Conservation (phyloP, 2,797 vertebrate genomes). For the Coregonus suidteri region DNA sequence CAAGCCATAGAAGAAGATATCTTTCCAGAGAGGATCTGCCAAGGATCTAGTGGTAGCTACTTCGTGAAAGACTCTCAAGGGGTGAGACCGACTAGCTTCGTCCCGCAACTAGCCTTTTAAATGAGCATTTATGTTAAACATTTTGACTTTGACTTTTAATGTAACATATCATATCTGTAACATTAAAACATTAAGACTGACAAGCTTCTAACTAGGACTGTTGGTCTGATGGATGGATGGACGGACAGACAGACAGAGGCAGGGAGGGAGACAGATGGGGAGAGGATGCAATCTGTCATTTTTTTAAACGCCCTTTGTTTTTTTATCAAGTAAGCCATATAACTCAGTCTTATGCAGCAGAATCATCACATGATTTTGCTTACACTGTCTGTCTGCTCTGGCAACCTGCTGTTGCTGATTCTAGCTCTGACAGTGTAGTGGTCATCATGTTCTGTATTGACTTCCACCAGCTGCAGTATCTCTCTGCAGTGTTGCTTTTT, state of each 20-base stretch:
- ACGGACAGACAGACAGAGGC: neutral
- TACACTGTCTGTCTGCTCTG: neutral
- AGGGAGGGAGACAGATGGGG: neutral
- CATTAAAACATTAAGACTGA: too few species aligned
- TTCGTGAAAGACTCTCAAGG: conserved; percentile 83
- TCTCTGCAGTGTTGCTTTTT: neutral
- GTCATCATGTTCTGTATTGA: neutral
- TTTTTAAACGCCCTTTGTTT: neutral
- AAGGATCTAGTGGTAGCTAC: conserved; percentile 86
- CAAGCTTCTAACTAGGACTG: too few species aligned
- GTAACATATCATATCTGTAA: too few species aligned
- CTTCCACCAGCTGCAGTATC: neutral
- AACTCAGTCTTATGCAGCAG: neutral
- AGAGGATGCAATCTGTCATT: neutral
- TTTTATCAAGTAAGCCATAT: neutral
- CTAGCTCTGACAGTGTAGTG: neutral
- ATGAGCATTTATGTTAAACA: too few species aligned
- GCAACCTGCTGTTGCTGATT: conserved; percentile 2
- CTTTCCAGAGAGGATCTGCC: conserved; percentile 83
- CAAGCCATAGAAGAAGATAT: conserved; percentile 77
- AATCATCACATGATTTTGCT: neutral
- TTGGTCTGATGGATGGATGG: too few species aligned
- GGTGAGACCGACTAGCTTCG: conserved; percentile 63
- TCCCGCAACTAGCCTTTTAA: too few species aligned
- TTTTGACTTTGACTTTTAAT: too few species aligned